Percentiles rank a stretch among this genome's conserved stretches.
Evolutionary conservation across 2,797 vertebrate genomes (phyloP).

Genomic region (Galaxias olidus): DNA sequence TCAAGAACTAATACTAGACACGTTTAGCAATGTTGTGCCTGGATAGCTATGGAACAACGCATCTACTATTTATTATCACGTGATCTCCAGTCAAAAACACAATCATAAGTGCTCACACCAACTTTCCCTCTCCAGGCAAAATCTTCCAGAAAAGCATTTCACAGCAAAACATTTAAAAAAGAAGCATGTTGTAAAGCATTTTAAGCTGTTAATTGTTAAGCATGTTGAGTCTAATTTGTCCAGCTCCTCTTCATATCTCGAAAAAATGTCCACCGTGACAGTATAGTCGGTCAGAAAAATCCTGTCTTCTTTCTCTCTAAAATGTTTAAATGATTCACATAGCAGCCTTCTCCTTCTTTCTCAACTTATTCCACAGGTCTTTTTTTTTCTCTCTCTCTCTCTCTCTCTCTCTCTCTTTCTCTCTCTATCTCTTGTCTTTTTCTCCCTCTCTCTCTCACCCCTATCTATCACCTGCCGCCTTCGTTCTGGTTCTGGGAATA

Average conservation of each 20-base stretch:
- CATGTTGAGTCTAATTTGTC: background rate
- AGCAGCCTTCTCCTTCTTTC: background rate
- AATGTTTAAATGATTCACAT: background rate
- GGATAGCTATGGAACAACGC: conserved; percentile 54
- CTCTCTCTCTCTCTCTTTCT: conserved; percentile 4
- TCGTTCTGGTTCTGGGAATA: conserved; percentile 73
- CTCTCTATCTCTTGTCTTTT: conserved; percentile 17
- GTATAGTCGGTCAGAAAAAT: too few relatives aligned
- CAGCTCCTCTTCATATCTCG: background rate
- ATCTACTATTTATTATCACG: conserved; percentile 38
- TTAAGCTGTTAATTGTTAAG: too few relatives aligned
- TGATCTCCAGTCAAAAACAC: conserved; percentile 50
- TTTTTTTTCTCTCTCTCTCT: conserved; percentile 5
- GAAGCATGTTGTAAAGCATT: conserved; percentile 9
- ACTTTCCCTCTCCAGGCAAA: conserved; percentile 34
- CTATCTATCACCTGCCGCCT: conserved; percentile 71
- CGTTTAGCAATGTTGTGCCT: conserved; percentile 52
- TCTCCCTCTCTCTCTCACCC: conserved; percentile 22
- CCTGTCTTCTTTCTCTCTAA: background rate
- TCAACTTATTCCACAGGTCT: background rate
- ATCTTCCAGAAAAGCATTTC: conserved; percentile 27
- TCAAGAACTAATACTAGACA: conserved; percentile 51
- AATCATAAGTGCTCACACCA: conserved; percentile 26
- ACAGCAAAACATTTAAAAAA: conserved; percentile 22
- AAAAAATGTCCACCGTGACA: too few relatives aligned